phyloP scores from a whole-genome alignment of 2,797 vertebrate genomes.

The Huso huso region DNA sequence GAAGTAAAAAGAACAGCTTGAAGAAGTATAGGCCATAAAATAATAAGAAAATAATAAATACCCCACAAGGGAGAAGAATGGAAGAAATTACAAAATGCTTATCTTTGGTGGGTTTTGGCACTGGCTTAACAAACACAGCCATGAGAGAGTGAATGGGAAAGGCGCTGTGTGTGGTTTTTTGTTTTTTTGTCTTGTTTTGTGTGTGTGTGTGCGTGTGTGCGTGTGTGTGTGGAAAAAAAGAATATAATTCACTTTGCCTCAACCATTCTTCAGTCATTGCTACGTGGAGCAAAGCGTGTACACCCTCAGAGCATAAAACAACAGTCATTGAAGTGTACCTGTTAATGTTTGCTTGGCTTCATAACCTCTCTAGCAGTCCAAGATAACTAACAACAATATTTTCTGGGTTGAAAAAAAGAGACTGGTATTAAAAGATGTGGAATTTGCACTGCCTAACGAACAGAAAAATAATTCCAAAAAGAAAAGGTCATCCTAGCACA shows the following conservation, averaged over 20 bases:
- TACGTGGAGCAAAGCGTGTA: slow-evolving; percentile 20
- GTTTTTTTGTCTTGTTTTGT: slow-evolving; percentile 10
- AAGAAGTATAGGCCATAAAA: slow-evolving; percentile 29
- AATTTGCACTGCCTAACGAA: slow-evolving; percentile 41
- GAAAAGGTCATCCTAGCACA: slow-evolving; percentile 47
- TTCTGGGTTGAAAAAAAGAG: too few species aligned
- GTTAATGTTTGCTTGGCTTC: slow-evolving; percentile 34
- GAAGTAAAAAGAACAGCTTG: slow-evolving; percentile 29
- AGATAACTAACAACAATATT: slow-evolving; percentile 19
- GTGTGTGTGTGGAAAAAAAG: slow-evolving; percentile 12
- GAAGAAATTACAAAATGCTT: slow-evolving; percentile 45
- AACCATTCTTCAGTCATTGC: slow-evolving; percentile 24
- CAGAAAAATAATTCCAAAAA: slow-evolving; percentile 59
- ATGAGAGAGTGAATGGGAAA: slow-evolving; percentile 3
- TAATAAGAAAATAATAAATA: slow-evolving; percentile 26
- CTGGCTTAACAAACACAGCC: slow-evolving; percentile 30
- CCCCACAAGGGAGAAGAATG: slow-evolving; percentile 32
- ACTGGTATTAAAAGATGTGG: slow-evolving; percentile 42
- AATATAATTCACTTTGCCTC: slow-evolving; percentile 17
- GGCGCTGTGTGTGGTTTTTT: background rate
- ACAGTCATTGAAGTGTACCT: slow-evolving; percentile 51
- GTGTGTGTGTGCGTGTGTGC: slow-evolving; percentile 10
- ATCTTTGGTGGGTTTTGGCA: slow-evolving; percentile 40
- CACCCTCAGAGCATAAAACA: slow-evolving; percentile 35
- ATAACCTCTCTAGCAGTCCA: slow-evolving; percentile 32